A percentile compares a stretch with the other conserved stretches of the same genome.
Conservation (phyloP, 2,113 vertebrate genomes). For the Bambusicola thoracicus region DNA sequence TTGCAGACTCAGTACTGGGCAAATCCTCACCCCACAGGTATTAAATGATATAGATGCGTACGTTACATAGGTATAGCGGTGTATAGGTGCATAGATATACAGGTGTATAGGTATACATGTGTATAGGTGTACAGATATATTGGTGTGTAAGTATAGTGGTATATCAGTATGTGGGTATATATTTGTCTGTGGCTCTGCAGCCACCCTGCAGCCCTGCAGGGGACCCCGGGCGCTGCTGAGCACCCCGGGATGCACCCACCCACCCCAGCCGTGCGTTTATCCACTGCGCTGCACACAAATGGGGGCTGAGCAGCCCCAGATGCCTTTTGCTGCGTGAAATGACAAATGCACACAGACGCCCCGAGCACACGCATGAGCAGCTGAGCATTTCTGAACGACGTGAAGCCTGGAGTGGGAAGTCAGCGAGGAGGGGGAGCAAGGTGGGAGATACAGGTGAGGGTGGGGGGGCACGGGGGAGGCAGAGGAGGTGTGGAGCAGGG, state of each 20-base stretch:
- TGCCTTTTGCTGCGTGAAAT: background rate
- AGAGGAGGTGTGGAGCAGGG: too few relatives aligned
- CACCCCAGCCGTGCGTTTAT: background rate
- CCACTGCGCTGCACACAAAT: background rate
- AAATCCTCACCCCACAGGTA: background rate
- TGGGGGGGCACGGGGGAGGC: background rate
- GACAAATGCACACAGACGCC: background rate
- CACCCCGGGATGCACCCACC: background rate
- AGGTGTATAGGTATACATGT: background rate
- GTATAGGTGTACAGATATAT: too few relatives aligned
- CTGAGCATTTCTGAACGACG: background rate
- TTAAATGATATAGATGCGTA: background rate
- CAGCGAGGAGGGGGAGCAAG: accelerated
- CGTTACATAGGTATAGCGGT: background rate
- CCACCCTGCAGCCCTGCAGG: background rate
- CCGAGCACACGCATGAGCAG: accelerated
- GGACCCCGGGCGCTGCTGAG: background rate
- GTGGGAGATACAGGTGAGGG: background rate
- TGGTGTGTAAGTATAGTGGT: background rate
- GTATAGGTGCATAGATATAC: background rate
- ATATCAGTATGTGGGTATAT: background rate
- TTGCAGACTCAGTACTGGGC: background rate
- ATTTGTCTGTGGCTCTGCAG: background rate
- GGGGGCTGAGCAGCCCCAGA: background rate
- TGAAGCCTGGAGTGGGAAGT: background rate